These are phyloP conservation scores for Podarcis cretensis DNA, from an alignment of 2,113 vertebrate species.

Conservation along the genomic window DNA sequence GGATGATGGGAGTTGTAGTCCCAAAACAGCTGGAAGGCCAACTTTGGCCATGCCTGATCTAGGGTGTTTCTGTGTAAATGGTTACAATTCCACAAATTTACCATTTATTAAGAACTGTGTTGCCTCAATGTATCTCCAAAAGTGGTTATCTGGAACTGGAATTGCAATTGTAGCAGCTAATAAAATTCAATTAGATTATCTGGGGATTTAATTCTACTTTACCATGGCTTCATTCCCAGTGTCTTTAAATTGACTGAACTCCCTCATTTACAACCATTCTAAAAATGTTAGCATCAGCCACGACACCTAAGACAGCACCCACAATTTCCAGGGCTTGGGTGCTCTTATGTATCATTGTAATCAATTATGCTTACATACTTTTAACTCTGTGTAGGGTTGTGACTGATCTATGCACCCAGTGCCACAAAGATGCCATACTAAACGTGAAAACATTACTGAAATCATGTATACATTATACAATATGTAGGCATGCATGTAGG, in stretches of 20 bases:
- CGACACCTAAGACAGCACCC: background rate
- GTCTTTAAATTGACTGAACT: background rate
- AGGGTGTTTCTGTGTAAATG: background rate
- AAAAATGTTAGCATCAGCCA: background rate
- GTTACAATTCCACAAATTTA: background rate
- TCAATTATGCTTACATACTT: background rate
- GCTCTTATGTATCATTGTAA: background rate
- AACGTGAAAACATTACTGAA: constrained; percentile 13
- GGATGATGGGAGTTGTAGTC: too few relatives aligned
- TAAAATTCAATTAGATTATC: constrained; percentile 1
- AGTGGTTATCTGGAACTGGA: background rate
- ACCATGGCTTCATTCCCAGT: background rate
- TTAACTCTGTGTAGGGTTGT: background rate
- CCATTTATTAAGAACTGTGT: background rate
- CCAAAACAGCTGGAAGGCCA: too few relatives aligned
- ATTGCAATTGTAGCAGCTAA: constrained; percentile 9
- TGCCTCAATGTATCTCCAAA: background rate
- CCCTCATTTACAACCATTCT: background rate
- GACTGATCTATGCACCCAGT: background rate
- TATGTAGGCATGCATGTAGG: background rate
- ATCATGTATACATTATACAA: background rate
- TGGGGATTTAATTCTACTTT: background rate
- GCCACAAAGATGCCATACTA: background rate
- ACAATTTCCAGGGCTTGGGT: background rate
- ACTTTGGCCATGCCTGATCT: too few relatives aligned